A percentile compares a stretch with the other conserved stretches of the same genome.
Conservation (phyloP, 2,797 vertebrate species). For the Micromesistius poutassou region DNA sequence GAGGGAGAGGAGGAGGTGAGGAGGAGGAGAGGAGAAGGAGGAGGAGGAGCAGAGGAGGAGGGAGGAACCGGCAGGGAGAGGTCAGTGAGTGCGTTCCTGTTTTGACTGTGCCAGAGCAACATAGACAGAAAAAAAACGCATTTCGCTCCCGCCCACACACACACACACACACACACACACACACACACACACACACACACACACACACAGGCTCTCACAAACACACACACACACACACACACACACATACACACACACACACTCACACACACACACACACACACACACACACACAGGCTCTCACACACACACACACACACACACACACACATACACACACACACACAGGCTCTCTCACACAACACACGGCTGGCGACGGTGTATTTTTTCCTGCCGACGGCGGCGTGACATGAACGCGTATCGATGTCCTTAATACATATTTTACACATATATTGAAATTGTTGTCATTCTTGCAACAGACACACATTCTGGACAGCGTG, state of each 20-base stretch:
- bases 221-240: not conserved
- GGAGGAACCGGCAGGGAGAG: slow-evolving; percentile 3
- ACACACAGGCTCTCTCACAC: not conserved
- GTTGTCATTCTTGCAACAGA: not conserved
- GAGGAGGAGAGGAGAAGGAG: slow-evolving; percentile 11
- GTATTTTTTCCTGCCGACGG: not conserved
- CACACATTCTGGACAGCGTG: not conserved
- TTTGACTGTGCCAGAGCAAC: not conserved
- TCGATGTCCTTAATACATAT: not conserved
- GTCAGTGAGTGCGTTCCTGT: slow-evolving; percentile 1
- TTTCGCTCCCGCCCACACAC: slow-evolving; percentile 2
- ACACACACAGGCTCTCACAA: not conserved
- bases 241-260: not conserved
- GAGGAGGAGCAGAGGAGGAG: slow-evolving; percentile 44
- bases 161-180: not conserved
- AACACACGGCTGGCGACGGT: not conserved
- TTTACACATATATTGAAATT: not conserved
- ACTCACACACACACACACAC: not conserved
- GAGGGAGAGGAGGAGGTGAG: slow-evolving; percentile 27
- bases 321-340: no score
- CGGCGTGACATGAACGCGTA: not conserved
- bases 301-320: not conserved
- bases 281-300: not conserved
- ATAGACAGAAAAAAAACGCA: not conserved
- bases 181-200: not conserved